Evolutionary conservation across 2,888 invertebrate species (phyloP).

Genomic region (Salpingus planirostris): DNA sequence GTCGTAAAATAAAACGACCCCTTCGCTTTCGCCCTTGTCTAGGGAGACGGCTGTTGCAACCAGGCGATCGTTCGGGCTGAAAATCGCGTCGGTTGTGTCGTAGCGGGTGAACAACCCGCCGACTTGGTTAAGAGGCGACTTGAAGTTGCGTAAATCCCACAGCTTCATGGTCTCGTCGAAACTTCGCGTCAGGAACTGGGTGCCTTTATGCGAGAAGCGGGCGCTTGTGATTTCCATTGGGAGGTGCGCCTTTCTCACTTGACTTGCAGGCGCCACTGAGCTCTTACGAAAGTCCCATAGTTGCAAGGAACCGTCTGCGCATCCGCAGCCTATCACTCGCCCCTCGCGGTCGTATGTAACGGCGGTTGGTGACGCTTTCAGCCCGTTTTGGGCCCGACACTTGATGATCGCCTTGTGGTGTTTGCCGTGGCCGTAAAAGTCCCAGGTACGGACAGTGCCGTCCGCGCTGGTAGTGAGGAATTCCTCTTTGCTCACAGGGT

Average conservation of each 20-base stretch:
- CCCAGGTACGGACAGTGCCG: constrained; percentile 89
- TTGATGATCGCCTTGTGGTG: constrained; percentile 80
- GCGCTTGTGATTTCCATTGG: constrained; percentile 77
- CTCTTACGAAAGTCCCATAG: constrained; percentile 94
- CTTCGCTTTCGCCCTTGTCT: constrained; percentile 50
- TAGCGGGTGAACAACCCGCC: constrained; percentile 72
- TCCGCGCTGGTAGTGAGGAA: constrained; percentile 94
- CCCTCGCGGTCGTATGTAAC: constrained; percentile 59
- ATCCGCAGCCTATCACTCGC: constrained; percentile 80
- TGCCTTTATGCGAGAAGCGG: constrained; percentile 80
- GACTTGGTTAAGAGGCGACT: constrained; percentile 63
- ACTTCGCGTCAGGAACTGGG: constrained; percentile 67
- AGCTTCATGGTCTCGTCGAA: constrained; percentile 91
- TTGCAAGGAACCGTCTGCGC: constrained; percentile 91
- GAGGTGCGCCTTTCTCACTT: constrained; percentile 72
- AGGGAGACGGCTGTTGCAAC: constrained; percentile 83
- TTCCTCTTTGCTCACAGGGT: constrained; percentile 82
- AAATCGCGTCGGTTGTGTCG: constrained; percentile 71
- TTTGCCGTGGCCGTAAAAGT: constrained; percentile 61
- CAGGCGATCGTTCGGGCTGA: constrained; percentile 88
- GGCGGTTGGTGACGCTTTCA: constrained; percentile 56
- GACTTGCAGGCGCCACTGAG: constrained; percentile 77
- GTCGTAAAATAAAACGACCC: constrained; percentile 71
- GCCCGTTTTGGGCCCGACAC: constrained; percentile 75
- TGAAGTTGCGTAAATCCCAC: constrained; percentile 86